Evolutionary conservation across 2,797 vertebrate species (phyloP), one percentile per base, ranked within the genome.

Genomic region (Rhabdomys pumilio): DNA sequence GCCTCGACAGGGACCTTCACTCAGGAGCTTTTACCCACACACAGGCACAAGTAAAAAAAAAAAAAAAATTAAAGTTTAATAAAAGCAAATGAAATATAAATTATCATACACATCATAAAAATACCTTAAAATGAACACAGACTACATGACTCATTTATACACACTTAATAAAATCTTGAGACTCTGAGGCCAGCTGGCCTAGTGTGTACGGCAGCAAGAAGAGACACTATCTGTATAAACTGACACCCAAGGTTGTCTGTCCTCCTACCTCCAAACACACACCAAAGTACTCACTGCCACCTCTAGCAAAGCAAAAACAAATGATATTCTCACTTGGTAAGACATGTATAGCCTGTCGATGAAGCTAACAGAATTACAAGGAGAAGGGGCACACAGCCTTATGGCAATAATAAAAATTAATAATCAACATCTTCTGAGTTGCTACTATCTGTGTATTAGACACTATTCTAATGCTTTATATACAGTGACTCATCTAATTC

Each of bases 51-150:
- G 41, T 13, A 29, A 83, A 82, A 41, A 34, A 34, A 63, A 82
- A 24, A 53, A 20, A 73, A 29, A 53, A 26, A 55, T 80, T 34
- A 80, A 85, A 85, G n/a, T 5, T 84, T 85, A 67, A 50, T 67
- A 93, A 89, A 82, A 93, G 44, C 34, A 80, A 94, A 69, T 15
- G 50, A 94, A 81, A 93, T 79, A 87, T 73, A 90, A 26, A 91
- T 47, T 75, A 41, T 79, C 24, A 44, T 20, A 14, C 11, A 95
- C 77, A 53, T 80, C 89, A 92, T 11, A 65, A 90, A 85, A 44
- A 90, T 92, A 75, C n/a, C 73, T 59, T 90, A 14, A 90, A 73
- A 5, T 34, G 3, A 57, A 57, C n/a, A 87, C 24, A 55, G 65
- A 90, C 34, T 73, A 20, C 72, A 17, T 79, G 53, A 93, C 72